Conservation (phyloP, 2,113 vertebrate genomes). For the Thinocorus orbignyianus region DNA sequence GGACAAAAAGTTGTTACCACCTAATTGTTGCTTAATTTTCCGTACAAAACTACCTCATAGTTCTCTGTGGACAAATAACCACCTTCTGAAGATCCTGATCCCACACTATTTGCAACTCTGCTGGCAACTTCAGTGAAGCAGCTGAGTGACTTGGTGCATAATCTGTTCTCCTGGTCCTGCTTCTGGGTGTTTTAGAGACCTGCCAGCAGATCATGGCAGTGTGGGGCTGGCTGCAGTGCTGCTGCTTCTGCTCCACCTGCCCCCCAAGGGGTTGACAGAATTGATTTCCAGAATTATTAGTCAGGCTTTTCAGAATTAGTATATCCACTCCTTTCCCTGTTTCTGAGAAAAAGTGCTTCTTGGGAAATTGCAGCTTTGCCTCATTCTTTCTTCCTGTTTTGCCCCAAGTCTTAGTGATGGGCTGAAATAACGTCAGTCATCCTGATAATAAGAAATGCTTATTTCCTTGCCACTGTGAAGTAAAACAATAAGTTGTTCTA, state of each 20-base stretch:
- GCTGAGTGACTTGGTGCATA: neutral
- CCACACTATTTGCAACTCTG: neutral
- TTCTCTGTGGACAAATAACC: neutral
- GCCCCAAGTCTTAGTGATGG: neutral
- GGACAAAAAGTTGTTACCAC: neutral
- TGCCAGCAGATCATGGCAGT: neutral
- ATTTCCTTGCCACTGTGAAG: constrained; percentile 8
- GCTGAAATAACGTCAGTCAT: neutral
- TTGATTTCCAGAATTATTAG: neutral
- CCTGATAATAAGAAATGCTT: constrained; percentile 14
- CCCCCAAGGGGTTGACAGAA: neutral
- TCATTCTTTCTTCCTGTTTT: neutral
- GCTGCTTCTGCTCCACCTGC: neutral
- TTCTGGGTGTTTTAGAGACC: neutral
- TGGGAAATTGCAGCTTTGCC: neutral
- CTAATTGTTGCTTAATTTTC: neutral
- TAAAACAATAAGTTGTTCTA: constrained; percentile 47
- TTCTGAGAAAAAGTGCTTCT: neutral
- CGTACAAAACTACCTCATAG: neutral
- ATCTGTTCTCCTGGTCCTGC: neutral
- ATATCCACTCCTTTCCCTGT: neutral
- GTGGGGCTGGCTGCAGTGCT: neutral
- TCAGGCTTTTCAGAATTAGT: neutral
- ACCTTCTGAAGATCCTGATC: neutral
- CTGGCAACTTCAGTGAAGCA: neutral